phyloP scores from a whole-genome alignment of 2,797 vertebrate genomes.

The Ctenosaura bakeri region DNA sequence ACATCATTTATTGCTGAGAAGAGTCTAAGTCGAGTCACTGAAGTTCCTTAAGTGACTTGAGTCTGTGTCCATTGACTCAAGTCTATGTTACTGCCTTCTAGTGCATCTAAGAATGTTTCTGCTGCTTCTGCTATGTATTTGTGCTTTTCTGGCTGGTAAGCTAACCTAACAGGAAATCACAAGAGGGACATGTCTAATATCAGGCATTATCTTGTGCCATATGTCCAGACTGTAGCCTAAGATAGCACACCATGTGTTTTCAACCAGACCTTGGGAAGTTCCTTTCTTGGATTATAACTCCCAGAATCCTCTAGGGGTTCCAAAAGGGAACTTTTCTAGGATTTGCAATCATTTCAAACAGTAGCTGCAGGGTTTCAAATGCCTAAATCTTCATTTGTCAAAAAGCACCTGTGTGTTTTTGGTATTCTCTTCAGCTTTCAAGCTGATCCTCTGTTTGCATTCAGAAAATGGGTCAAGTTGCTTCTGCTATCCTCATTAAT shows the following conservation, averaged over 20 bases:
- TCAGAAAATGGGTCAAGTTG: neutral
- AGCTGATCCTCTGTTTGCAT: slow-evolving; percentile 1
- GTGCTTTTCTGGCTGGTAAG: neutral
- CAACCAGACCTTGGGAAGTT: neutral
- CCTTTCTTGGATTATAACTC: neutral
- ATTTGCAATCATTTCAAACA: neutral
- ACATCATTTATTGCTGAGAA: too few species aligned
- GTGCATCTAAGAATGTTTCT: neutral
- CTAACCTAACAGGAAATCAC: neutral
- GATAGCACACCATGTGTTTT: neutral
- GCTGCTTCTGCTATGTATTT: neutral
- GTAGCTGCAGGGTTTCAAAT: neutral
- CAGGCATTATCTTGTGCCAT: neutral
- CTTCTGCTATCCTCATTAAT: slow-evolving; percentile 45
- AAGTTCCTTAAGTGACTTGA: too few species aligned
- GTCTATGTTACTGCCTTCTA: neutral
- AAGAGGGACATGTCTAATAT: neutral
- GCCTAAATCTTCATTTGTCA: neutral
- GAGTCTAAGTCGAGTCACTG: too few species aligned
- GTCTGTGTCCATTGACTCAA: too few species aligned
- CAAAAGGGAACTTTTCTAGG: neutral
- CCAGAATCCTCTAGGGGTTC: neutral
- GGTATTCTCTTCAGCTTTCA: slow-evolving; percentile 22
- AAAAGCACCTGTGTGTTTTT: neutral
- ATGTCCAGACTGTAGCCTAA: neutral